phyloP scores from a whole-genome alignment of 1,140 invertebrate species.

The Drosophila grimshawi region DNA sequence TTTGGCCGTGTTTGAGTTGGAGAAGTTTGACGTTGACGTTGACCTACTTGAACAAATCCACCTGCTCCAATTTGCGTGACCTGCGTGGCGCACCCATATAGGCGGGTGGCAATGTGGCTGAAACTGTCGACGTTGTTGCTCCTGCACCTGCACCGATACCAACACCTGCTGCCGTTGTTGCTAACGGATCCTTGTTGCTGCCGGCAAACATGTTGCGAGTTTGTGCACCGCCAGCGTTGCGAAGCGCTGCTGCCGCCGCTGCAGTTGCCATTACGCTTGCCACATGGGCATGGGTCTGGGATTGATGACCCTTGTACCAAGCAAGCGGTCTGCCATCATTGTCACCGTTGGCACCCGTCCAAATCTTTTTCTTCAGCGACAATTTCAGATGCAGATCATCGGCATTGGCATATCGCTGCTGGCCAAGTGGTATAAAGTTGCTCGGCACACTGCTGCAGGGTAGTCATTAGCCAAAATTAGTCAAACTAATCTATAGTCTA shows the following conservation, averaged over 20 bases:
- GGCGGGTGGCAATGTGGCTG: conserved; percentile 33
- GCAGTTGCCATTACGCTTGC: conserved; percentile 27
- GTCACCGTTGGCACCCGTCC: conserved; percentile 69
- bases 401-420: conserved; percentile 42
- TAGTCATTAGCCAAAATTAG: neutral
- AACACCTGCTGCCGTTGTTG: neutral
- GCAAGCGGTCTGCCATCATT: conserved; percentile 49
- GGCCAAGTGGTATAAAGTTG: conserved; percentile 52
- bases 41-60: conserved; percentile 77
- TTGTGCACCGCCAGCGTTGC: conserved; percentile 30
- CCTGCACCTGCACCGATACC: too few relatives aligned
- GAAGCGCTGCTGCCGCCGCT: conserved; percentile 14
- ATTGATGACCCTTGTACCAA: conserved; percentile 57
- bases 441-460: conserved; percentile 43
- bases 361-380: conserved; percentile 82
- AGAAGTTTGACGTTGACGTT: too few relatives aligned
- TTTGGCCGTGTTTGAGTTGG: too few relatives aligned
- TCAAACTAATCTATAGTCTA: neutral
- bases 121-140: neutral
- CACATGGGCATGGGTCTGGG: conserved; percentile 20
- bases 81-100: conserved; percentile 49
- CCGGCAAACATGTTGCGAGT: conserved; percentile 29
- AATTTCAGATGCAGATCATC: conserved; percentile 78
- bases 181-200: conserved; percentile 9
- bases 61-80: conserved; percentile 63